A percentile compares a stretch with the other conserved stretches of the same genome.
Evolutionary conservation across 2,113 vertebrate species (phyloP).

Genomic region (Nanorana parkeri): DNA sequence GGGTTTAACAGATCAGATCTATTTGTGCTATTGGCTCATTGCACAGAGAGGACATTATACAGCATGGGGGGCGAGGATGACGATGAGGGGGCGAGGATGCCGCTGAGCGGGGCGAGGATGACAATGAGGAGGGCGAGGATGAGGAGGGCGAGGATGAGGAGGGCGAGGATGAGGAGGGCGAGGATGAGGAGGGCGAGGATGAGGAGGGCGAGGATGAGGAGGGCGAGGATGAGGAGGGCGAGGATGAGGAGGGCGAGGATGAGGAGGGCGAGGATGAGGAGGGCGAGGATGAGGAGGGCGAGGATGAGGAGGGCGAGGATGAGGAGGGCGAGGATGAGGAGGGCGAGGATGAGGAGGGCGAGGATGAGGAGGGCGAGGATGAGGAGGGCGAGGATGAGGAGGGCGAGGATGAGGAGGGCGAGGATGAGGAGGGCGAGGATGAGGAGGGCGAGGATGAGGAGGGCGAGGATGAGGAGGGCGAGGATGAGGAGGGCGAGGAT

Average conservation of each 20-base stretch:
- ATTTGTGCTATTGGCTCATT: background rate
- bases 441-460: background rate
- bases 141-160: background rate
- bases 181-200: background rate
- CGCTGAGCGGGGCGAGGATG: background rate
- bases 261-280: background rate
- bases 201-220: background rate
- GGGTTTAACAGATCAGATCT: slow-evolving; percentile 13
- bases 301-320: background rate
- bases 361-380: background rate
- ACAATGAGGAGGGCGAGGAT: background rate
- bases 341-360: background rate
- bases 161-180: background rate
- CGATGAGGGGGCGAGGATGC: background rate
- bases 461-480: background rate
- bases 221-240: background rate
- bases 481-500: background rate
- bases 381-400: background rate
- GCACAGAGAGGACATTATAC: background rate
- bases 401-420: background rate
- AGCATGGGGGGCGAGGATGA: background rate
- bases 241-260: background rate
- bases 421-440: background rate
- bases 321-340: background rate
- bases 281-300: background rate